Conservation (phyloP, 2,797 vertebrate genomes). For the Scarus forsteni region DNA sequence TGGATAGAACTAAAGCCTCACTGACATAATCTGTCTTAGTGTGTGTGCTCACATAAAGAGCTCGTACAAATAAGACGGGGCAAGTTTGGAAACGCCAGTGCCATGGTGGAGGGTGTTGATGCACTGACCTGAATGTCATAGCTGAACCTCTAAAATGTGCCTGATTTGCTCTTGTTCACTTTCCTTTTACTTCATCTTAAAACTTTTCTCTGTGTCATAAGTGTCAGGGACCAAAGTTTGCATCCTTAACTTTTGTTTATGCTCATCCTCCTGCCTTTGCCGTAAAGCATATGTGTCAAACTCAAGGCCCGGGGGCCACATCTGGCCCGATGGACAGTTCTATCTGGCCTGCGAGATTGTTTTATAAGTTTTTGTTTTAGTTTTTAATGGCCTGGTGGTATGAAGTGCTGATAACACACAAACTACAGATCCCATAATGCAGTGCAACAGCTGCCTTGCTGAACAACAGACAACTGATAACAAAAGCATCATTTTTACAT, state of each 20-base stretch:
- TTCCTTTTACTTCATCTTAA: slow-evolving; percentile 2
- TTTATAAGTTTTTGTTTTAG: no score
- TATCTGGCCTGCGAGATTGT: no score
- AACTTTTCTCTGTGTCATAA: background rate
- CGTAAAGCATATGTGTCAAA: background rate
- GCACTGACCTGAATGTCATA: slow-evolving; percentile 5
- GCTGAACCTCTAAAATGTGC: no score
- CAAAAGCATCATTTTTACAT: no score
- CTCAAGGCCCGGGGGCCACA: no score
- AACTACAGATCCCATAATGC: no score
- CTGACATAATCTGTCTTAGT: slow-evolving; percentile 27
- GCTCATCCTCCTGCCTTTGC: background rate
- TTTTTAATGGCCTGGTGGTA: no score
- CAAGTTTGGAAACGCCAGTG: slow-evolving; percentile 47
- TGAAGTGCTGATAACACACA: no score
- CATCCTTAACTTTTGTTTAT: background rate
- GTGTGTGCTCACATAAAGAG: slow-evolving; percentile 27
- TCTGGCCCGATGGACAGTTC: no score
- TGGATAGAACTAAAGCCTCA: slow-evolving; percentile 5
- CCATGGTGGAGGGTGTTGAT: slow-evolving; percentile 16
- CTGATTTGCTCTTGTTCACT: slow-evolving; percentile 18
- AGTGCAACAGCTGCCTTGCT: no score
- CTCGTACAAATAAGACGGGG: slow-evolving; percentile 31
- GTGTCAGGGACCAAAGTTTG: background rate
- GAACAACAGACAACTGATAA: no score